Base-by-base conservation (phyloP, 2,113 vertebrate genomes). In the Gopherus evgoodei region DNA sequence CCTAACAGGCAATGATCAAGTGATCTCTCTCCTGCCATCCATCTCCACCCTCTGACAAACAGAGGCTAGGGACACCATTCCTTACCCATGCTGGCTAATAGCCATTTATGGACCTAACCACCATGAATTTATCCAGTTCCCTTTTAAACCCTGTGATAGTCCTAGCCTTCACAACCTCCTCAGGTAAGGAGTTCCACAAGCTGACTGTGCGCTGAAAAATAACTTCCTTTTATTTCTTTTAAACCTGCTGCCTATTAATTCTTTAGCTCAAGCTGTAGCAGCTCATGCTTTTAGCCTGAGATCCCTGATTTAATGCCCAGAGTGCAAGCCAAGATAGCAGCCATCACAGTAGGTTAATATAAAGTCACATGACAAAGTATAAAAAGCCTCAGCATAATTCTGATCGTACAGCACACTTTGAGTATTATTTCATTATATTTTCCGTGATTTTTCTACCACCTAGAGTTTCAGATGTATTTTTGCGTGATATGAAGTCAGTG, bases 391-490 rank as follows among this genome's bases (percentile, higher is more conserved):
- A 65, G 62, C 5, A 16, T 84, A 65, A 65, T 62, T 65, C 62
- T 84, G 29, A 84, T 29, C 6, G 49, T 62, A 35, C 47, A 47
- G 29, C 57, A 65, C 24, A 69, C n/a, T 69, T 49, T 24, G 42
- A 47, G 17, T 65, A 65, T 22, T 3, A 44, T 44, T 76, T 76
- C 6, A 27, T 12, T 76, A 76, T n/a, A 1, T 0, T 78, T 88
- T 11, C 47, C 35, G 7, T 38, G 7, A 0, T 52, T 47, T 85
- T 88, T 62, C 4, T 1, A 11, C 19, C 69, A 16, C 25, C 16
- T 7, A 49, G 52, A 91, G 3, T 8, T 53, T 52, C 10, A 54
- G 50, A 49, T 54, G 3, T 2, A 12, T 50, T 6, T 11, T 27
- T 1, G 2, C 53, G 9, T 49, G 8, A 1, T 24, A 76, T 13